phyloP scores from a whole-genome alignment of 2,797 vertebrate species.

The Avahi laniger region DNA sequence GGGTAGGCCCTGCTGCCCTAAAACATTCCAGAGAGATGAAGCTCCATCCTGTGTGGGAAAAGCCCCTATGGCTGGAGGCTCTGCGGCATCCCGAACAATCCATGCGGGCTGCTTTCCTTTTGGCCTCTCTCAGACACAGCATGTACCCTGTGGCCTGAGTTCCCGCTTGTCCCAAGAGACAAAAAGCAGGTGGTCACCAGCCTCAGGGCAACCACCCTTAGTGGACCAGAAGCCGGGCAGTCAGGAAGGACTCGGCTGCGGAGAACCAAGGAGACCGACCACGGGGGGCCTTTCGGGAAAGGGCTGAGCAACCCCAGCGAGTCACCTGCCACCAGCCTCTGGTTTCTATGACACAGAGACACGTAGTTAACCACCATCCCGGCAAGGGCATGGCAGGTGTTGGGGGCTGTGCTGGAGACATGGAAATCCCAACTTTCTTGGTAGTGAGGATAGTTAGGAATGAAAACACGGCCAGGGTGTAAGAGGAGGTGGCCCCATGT shows the following conservation, averaged over 20 bases:
- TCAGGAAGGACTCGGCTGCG: neutral
- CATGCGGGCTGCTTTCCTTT: neutral
- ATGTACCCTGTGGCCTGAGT: neutral
- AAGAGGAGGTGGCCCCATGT: neutral
- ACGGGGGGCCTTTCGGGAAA: neutral
- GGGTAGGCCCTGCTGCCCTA: neutral
- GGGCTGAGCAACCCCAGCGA: no score
- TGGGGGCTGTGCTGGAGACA: neutral
- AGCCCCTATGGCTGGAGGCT: neutral
- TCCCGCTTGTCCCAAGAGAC: neutral
- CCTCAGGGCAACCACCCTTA: neutral
- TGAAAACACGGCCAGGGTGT: neutral
- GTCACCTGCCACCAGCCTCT: neutral
- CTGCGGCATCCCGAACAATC: neutral
- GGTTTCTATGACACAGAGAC: neutral
- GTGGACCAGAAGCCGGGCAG: neutral
- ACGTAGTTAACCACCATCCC: neutral
- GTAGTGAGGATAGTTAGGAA: neutral
- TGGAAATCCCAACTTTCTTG: neutral
- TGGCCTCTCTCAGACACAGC: neutral
- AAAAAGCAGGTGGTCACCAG: neutral
- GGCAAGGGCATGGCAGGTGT: neutral
- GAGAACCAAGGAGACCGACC: neutral
- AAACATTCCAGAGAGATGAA: slow-evolving; percentile 42
- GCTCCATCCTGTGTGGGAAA: neutral